These are phyloP conservation scores for Acleris sparsana DNA, from an alignment of 2,888 invertebrate genomes.

Conservation along the genomic window DNA sequence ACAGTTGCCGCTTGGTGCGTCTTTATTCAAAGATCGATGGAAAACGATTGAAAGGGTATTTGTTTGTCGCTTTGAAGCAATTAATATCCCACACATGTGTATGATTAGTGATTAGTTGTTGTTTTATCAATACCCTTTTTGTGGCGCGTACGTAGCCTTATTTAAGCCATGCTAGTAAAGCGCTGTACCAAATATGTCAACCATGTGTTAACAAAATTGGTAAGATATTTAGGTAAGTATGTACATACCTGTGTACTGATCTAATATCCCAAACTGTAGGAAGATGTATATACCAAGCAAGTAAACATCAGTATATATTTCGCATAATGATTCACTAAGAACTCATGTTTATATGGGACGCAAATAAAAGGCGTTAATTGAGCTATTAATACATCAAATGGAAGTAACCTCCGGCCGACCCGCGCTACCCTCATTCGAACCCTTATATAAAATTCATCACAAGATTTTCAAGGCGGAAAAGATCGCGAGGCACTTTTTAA, in stretches of 20 bases:
- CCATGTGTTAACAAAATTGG: no score
- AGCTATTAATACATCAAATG: constrained; percentile 33
- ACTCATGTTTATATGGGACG: neutral
- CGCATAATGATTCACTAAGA: neutral
- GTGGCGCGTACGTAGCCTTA: no score
- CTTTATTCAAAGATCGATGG: constrained; percentile 19
- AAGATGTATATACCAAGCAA: neutral
- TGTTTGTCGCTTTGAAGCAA: neutral
- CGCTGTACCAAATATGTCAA: no score
- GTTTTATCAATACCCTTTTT: neutral
- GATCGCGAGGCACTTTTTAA: constrained; percentile 28
- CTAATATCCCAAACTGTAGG: neutral
- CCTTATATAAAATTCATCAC: constrained; percentile 36
- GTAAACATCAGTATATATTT: neutral
- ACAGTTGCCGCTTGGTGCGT: constrained; percentile 17
- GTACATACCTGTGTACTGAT: neutral
- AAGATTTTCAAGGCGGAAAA: constrained; percentile 30
- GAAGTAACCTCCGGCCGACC: constrained; percentile 22
- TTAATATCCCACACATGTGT: constrained; percentile 1
- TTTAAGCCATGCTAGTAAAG: no score
- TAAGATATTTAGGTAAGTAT: neutral
- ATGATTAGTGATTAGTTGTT: neutral
- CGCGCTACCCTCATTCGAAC: constrained; percentile 28
- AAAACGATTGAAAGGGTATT: constrained; percentile 6
- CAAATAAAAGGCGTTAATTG: constrained; percentile 27